A percentile compares a stretch with the other conserved stretches of the same genome.
Evolutionary conservation across 1,140 invertebrate genomes (phyloP).

Genomic region (Drosophila sp.): DNA sequence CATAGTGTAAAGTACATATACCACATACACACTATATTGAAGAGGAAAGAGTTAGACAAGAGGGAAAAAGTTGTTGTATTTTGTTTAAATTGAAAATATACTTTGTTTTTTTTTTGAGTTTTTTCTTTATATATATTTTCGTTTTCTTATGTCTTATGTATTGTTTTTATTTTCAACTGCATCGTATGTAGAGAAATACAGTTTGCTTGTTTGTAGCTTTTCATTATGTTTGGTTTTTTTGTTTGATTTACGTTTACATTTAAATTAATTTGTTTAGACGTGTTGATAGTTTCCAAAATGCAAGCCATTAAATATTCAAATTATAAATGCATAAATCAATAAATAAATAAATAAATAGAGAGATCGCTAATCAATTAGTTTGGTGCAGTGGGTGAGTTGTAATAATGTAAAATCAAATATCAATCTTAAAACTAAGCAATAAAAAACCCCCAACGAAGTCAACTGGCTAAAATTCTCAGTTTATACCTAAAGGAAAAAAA

Average conservation of each 20-base stretch:
- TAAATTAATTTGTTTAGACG: constrained; percentile 40
- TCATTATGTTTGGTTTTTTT: constrained; percentile 27
- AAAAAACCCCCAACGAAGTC: background rate
- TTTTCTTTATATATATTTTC: constrained; percentile 33
- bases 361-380: constrained; percentile 41
- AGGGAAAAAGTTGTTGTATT: constrained; percentile 69
- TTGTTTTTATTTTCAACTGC: constrained; percentile 19
- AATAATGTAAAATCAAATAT: constrained; percentile 39
- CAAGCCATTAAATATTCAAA: constrained; percentile 53
- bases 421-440: constrained; percentile 17
- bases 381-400: constrained; percentile 66
- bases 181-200: background rate
- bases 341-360: constrained; percentile 19
- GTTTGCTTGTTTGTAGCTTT: constrained; percentile 25
- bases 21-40: constrained; percentile 45
- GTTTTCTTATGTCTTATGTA: constrained; percentile 29
- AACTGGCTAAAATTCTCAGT: background rate
- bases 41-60: constrained; percentile 64
- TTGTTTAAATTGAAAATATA: constrained; percentile 14
- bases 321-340: constrained; percentile 4
- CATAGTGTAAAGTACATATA: constrained; percentile 69
- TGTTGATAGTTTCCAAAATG: constrained; percentile 49
- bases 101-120: constrained; percentile 25
- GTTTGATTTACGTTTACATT: constrained; percentile 42
- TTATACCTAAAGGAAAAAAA: background rate